These are phyloP conservation scores for Endotricha flammealis DNA, from an alignment of 2,888 invertebrate genomes.

Conservation along the genomic window DNA sequence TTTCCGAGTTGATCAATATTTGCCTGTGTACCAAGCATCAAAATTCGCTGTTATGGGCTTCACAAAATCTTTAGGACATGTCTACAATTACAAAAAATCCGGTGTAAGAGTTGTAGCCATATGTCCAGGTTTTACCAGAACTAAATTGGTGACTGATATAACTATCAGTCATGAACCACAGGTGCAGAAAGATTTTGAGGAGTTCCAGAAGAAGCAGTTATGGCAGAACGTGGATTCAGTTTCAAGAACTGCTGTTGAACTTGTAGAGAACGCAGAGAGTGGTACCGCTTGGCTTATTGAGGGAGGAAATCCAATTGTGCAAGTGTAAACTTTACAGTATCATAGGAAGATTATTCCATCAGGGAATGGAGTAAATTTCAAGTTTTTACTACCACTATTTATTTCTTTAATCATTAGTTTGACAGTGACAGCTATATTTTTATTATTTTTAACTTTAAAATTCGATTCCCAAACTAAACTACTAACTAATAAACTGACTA, in stretches of 20 bases:
- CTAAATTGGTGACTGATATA: slow-evolving; percentile 29
- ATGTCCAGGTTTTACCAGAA: slow-evolving; percentile 74
- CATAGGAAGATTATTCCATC: no score
- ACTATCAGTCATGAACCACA: slow-evolving; percentile 15
- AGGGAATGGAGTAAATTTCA: no score
- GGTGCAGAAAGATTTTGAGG: slow-evolving; percentile 24
- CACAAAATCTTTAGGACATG: slow-evolving; percentile 64
- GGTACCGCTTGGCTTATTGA: slow-evolving; percentile 9
- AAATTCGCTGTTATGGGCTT: slow-evolving; percentile 77
- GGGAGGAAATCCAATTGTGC: slow-evolving; percentile 1
- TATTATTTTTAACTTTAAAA: no score
- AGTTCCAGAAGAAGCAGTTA: slow-evolving; percentile 20
- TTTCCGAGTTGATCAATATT: slow-evolving; percentile 60
- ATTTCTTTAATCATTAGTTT: no score
- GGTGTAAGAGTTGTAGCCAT: slow-evolving; percentile 73
- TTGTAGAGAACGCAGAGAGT: slow-evolving; percentile 4
- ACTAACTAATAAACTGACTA: no score
- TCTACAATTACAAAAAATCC: slow-evolving; percentile 56
- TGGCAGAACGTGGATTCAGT: slow-evolving; percentile 33
- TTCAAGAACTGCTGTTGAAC: background rate
- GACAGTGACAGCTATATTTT: no score
- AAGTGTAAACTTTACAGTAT: no score
- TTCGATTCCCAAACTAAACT: no score
- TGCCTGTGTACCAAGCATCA: slow-evolving; percentile 79
- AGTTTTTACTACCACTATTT: no score